phyloP scores from a whole-genome alignment of 2,113 vertebrate species.

The Psilopsiagon aymara region DNA sequence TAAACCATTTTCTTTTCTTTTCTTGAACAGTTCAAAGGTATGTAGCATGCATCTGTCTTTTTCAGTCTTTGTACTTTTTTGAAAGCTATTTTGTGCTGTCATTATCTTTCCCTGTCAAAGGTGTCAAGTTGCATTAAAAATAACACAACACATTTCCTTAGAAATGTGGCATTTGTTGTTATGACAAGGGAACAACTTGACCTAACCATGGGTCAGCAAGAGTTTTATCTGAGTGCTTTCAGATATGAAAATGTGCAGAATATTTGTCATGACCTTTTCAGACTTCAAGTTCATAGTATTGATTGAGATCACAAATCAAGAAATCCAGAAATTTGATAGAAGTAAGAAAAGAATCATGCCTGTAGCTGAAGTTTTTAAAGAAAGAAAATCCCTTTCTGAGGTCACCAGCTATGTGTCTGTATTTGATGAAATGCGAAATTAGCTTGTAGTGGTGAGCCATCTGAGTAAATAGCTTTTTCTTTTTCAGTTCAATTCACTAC shows the following conservation, averaged over 20 bases:
- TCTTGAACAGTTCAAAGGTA: constrained; percentile 19
- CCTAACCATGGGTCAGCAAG: not conserved
- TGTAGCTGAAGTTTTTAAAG: not conserved
- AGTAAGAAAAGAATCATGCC: not conserved
- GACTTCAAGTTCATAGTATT: not conserved
- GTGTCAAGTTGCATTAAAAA: constrained; percentile 50
- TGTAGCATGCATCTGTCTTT: not conserved
- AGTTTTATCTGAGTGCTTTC: not conserved
- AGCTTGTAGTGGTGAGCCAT: not conserved
- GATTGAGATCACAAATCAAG: not conserved
- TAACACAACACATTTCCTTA: constrained; percentile 8
- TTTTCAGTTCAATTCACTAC: not conserved
- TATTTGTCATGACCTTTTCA: not conserved
- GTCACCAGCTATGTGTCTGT: not conserved
- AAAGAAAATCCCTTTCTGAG: not conserved
- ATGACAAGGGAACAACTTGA: not conserved
- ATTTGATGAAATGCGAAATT: not conserved
- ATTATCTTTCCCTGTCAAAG: constrained; percentile 42
- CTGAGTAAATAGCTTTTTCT: not conserved
- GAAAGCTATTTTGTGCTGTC: constrained; percentile 46
- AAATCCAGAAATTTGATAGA: not conserved
- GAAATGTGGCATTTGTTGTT: not conserved
- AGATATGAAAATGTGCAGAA: not conserved
- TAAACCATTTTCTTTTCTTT: not conserved
- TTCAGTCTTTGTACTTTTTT: constrained; percentile 38